Conservation (phyloP, 2,113 vertebrate species). For the Acanthochromis polyacanthus region DNA sequence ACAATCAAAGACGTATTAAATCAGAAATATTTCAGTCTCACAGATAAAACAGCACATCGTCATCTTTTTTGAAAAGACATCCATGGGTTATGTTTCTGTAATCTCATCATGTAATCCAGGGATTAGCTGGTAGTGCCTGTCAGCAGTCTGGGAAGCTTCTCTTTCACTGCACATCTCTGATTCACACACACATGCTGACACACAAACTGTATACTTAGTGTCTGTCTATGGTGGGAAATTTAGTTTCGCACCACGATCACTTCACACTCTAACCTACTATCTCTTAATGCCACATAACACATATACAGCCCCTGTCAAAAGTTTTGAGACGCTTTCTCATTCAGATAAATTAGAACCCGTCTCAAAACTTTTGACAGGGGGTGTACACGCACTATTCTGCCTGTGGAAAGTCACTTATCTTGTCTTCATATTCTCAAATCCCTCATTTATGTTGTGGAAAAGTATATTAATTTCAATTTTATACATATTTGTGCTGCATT, state of each 20-base stretch:
- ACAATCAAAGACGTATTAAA: not conserved
- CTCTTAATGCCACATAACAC: too few relatives aligned
- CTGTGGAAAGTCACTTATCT: too few relatives aligned
- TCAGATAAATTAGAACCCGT: too few relatives aligned
- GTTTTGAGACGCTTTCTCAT: too few relatives aligned
- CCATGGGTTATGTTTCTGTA: not conserved
- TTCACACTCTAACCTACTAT: too few relatives aligned
- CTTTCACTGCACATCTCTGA: not conserved
- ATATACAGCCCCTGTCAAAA: too few relatives aligned
- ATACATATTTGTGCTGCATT: too few relatives aligned
- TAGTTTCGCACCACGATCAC: not conserved
- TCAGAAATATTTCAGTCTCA: not conserved
- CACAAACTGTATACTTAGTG: not conserved
- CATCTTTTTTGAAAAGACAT: not conserved
- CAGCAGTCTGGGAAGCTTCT: conserved; percentile 14
- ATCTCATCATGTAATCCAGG: conserved; percentile 29
- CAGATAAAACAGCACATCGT: not conserved
- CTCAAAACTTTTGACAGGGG: too few relatives aligned
- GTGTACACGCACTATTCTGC: too few relatives aligned
- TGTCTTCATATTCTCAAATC: too few relatives aligned
- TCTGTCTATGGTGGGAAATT: conserved; percentile 13
- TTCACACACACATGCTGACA: not conserved
- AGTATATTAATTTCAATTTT: too few relatives aligned
- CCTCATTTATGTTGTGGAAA: too few relatives aligned
- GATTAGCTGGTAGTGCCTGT: conserved; percentile 14